phyloP scores from a whole-genome alignment of 2,797 vertebrate genomes.

The Poeciliopsis turneri region DNA sequence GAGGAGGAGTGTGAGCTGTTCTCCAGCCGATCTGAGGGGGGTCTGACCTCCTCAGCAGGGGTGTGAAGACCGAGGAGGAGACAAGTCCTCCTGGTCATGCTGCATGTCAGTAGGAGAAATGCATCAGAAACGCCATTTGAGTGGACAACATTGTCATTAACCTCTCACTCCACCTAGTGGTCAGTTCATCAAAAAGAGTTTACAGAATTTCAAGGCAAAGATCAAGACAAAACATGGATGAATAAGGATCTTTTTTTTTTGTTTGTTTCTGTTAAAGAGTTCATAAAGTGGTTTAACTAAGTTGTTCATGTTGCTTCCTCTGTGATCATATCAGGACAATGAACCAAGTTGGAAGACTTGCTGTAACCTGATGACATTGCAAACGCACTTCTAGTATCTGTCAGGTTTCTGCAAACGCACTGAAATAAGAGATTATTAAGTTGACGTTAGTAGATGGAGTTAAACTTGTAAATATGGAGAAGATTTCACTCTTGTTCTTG shows the following conservation, averaged over 20 bases:
- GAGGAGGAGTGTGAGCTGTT: slow-evolving; percentile 8
- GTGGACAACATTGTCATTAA: slow-evolving; percentile 46
- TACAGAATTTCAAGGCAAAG: not conserved
- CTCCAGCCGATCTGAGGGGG: slow-evolving; percentile 7
- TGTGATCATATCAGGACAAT: not conserved
- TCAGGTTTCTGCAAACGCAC: not conserved
- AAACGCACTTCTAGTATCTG: not conserved
- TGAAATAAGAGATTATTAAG: not conserved
- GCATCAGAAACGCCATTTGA: slow-evolving; percentile 19
- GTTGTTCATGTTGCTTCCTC: not conserved
- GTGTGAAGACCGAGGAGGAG: not conserved
- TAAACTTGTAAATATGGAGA: not conserved
- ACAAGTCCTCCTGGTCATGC: not conserved
- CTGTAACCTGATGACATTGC: not conserved
- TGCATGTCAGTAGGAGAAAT: slow-evolving; percentile 6
- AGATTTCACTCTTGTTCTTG: not conserved
- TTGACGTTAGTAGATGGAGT: not conserved
- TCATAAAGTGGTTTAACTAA: not conserved
- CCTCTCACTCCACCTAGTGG: slow-evolving; percentile 82
- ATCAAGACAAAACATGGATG: not conserved
- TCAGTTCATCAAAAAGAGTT: slow-evolving; percentile 36
- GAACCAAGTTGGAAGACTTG: not conserved
- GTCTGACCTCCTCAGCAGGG: not conserved
- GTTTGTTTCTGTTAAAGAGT: not conserved
- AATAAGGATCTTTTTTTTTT: slow-evolving; percentile 8